A percentile compares a stretch with the other conserved stretches of the same genome.
phyloP scores from a whole-genome alignment of 2,888 invertebrate species.

The Penaeus monodon region DNA sequence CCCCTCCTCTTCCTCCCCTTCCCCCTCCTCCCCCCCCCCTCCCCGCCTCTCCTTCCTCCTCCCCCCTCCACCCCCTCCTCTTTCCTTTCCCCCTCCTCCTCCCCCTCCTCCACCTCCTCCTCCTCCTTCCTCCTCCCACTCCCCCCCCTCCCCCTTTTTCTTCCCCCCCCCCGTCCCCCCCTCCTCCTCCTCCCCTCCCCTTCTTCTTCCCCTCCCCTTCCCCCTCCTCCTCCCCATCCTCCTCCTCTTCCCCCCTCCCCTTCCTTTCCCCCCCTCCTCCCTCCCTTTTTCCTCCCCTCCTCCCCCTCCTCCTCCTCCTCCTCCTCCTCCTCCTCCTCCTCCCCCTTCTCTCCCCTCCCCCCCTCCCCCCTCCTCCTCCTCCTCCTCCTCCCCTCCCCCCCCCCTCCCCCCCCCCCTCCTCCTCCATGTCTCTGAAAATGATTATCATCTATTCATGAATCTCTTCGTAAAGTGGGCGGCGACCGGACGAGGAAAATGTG shows the following conservation, averaged over 20 bases:
- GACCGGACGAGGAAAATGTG: no score
- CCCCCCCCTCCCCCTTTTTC: background rate
- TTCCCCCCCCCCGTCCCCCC: background rate
- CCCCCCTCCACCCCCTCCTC: background rate
- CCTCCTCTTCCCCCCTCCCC: background rate
- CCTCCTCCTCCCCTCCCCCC: no score
- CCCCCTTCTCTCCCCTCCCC: background rate
- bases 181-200: background rate
- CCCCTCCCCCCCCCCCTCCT: background rate
- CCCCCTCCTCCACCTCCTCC: background rate
- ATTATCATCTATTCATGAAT: no score
- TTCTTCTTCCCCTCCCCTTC: no score
- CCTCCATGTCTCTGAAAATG: no score
- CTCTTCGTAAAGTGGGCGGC: no score
- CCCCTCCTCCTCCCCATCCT: background rate
- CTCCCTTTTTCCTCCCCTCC: background rate
- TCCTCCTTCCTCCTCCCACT: background rate
- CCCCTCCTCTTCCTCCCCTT: background rate
- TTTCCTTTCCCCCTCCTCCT: background rate
- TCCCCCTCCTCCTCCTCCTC: slow-evolving; percentile 3
- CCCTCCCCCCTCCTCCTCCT: background rate
- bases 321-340: slow-evolving; percentile 11
- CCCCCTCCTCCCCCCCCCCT: background rate
- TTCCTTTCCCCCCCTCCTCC: no score
- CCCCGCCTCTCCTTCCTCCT: no score